Base-by-base conservation (phyloP, 2,888 invertebrate species). In the Nasonovia ribisnigri region DNA sequence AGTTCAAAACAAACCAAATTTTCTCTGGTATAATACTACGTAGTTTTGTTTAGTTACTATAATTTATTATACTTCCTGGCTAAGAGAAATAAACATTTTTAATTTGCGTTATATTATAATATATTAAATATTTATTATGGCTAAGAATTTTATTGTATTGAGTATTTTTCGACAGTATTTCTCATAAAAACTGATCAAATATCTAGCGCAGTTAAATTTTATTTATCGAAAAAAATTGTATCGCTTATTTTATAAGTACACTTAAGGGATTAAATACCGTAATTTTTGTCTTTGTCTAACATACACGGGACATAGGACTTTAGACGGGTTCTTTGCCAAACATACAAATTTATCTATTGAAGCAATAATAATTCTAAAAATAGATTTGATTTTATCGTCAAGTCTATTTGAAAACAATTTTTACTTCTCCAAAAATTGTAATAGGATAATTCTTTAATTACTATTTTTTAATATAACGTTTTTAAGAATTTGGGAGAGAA, bases 1-100 rank as follows among this genome's bases (percentile, higher is more conserved):
- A 89, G 89, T 89, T 89, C 11, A 2, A 57, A 89, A 57, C 57
- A 43, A 89, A 57, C 57, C 26, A 46, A 89, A 89, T 43, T 36
- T 54, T 16, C 43, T 11, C 29, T 89, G 5, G 20, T 60, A 42
- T 29, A 43, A 11, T 89, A 43, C 43, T 57, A 6, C 57, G 29
- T 43, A n/a, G 43, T 43, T 57, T 89, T 60, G 60, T 89, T 26
- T 84, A 84, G 13, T 60, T 43, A 29, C 46, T 60, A n/a, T 60
- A 43, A 89, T 89, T 60, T 57, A 57, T 89, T 89, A n/a, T 60
- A 43, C 29, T n/a, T 29, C 20, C 77, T 77, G 77, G 8, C 77
- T 77, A 6, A 11, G 36, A 36, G 20, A 20, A 77, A 36, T 36
- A 77, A 43, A 46, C 5, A 29, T 46, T 86, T 86, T 86, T 86